phyloP scores from a whole-genome alignment of 2,797 vertebrate genomes.

The Allobates femoralis region DNA sequence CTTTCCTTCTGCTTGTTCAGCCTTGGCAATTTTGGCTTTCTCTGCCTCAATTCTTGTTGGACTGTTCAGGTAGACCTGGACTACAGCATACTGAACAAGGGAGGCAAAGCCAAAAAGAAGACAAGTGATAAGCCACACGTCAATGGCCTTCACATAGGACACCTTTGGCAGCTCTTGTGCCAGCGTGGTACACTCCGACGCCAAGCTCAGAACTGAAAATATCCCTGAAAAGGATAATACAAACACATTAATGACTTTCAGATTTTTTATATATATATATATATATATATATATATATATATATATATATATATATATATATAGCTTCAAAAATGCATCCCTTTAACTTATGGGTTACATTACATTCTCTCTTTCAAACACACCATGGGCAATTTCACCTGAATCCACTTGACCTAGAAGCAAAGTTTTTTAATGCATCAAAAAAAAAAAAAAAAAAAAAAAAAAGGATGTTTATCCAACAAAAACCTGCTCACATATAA shows the following conservation, averaged over 20 bases:
- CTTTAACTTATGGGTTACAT: not conserved
- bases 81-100: conserved; percentile 95
- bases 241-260: no score
- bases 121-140: conserved; percentile 98
- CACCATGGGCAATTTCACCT: no score
- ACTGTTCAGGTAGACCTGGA: conserved; percentile 98
- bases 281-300: not conserved
- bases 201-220: conserved; percentile 96
- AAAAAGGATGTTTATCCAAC: no score
- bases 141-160: conserved; percentile 97
- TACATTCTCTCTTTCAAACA: not conserved
- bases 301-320: not conserved
- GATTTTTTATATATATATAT: not conserved
- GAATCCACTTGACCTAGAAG: no score
- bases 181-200: conserved; percentile 95
- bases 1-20: conserved; percentile 88
- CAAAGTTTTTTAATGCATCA: no score
- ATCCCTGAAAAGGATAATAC: conserved; percentile 80
- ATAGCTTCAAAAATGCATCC: not conserved
- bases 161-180: conserved; percentile 97
- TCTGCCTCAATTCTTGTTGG: conserved; percentile 94
- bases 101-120: conserved; percentile 98
- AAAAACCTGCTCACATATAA: no score
- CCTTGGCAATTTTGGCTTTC: conserved; percentile 91
- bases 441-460: no score